phyloP scores from a whole-genome alignment of 2,888 invertebrate genomes.

The Piscicola geometra region DNA sequence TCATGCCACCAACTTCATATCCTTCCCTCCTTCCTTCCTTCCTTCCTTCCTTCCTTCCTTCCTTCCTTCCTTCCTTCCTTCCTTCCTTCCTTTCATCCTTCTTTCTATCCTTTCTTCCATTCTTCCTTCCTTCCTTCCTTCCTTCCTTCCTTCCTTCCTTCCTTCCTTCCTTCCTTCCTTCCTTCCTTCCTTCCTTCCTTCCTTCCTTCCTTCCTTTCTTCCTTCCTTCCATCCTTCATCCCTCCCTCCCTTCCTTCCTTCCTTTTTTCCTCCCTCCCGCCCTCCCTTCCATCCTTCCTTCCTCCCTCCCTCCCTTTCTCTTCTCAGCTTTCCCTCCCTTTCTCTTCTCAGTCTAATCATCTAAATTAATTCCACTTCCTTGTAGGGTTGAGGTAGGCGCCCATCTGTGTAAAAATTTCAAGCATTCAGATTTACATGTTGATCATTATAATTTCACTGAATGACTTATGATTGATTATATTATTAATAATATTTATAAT shows the following conservation, averaged over 20 bases:
- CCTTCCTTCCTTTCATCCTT: slow-evolving; percentile 24
- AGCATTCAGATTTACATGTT: too few species aligned
- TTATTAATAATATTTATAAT: too few species aligned
- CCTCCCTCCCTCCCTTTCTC: slow-evolving; percentile 19
- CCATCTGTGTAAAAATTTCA: too few species aligned
- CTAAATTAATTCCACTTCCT: too few species aligned
- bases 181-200: slow-evolving; percentile 28
- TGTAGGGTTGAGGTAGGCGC: too few species aligned
- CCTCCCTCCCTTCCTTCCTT: slow-evolving; percentile 23
- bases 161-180: slow-evolving; percentile 28
- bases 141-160: slow-evolving; percentile 28
- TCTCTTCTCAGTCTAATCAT: too few species aligned
- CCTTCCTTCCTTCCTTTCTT: slow-evolving; percentile 24
- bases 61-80: slow-evolving; percentile 28
- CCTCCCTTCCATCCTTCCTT: slow-evolving; percentile 25
- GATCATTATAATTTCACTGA: too few species aligned
- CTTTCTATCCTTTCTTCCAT: slow-evolving; percentile 19
- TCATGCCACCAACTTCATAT: too few species aligned
- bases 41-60: slow-evolving; percentile 27
- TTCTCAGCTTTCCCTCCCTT: too few species aligned
- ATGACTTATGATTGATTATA: too few species aligned
- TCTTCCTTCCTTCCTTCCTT: slow-evolving; percentile 26
- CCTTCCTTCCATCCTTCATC: slow-evolving; percentile 22
- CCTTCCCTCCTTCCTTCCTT: slow-evolving; percentile 25
- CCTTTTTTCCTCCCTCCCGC: slow-evolving; percentile 13